A percentile compares a stretch with the other conserved stretches of the same genome.
Evolutionary conservation across 1,140 invertebrate genomes (phyloP).

Genomic region (Zaprionus davidi): DNA sequence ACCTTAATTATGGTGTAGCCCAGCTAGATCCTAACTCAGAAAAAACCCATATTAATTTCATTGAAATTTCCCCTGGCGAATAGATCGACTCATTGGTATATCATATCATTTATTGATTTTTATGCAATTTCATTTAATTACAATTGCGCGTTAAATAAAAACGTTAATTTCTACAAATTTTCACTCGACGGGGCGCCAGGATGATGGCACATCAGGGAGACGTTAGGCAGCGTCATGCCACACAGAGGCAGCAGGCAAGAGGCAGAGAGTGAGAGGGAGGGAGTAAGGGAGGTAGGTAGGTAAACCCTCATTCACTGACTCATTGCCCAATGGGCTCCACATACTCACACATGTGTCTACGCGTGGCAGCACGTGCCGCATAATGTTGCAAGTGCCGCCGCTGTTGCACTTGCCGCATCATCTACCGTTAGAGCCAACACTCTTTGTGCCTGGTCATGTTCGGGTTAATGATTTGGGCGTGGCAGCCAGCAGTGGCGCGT

Average conservation of each 20-base stretch:
- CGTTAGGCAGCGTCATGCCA: slow-evolving; percentile 31
- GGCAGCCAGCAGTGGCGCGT: slow-evolving; percentile 60
- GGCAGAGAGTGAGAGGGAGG: not conserved
- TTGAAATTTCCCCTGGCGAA: not conserved
- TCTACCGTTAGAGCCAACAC: slow-evolving; percentile 66
- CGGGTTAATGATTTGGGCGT: slow-evolving; percentile 80
- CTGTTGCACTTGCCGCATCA: slow-evolving; percentile 50
- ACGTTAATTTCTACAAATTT: slow-evolving; percentile 83
- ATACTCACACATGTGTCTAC: slow-evolving; percentile 32
- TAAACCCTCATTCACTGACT: slow-evolving; percentile 28
- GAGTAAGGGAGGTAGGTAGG: slow-evolving; percentile 8
- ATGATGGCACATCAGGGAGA: slow-evolving; percentile 30
- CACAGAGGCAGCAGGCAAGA: slow-evolving; percentile 2
- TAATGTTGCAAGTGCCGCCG: slow-evolving; percentile 52
- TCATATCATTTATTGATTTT: slow-evolving; percentile 67
- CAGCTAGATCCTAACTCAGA: not conserved
- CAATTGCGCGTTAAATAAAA: slow-evolving; percentile 54
- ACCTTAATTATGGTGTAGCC: not conserved
- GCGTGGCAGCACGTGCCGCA: slow-evolving; percentile 76
- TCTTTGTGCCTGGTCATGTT: slow-evolving; percentile 73
- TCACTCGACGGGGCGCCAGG: slow-evolving; percentile 65
- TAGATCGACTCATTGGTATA: not conserved
- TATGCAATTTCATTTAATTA: slow-evolving; percentile 82
- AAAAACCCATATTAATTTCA: not conserved
- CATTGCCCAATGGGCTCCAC: slow-evolving; percentile 25